phyloP scores from a whole-genome alignment of 2,888 invertebrate species.

The Steinernema scapterisci region DNA sequence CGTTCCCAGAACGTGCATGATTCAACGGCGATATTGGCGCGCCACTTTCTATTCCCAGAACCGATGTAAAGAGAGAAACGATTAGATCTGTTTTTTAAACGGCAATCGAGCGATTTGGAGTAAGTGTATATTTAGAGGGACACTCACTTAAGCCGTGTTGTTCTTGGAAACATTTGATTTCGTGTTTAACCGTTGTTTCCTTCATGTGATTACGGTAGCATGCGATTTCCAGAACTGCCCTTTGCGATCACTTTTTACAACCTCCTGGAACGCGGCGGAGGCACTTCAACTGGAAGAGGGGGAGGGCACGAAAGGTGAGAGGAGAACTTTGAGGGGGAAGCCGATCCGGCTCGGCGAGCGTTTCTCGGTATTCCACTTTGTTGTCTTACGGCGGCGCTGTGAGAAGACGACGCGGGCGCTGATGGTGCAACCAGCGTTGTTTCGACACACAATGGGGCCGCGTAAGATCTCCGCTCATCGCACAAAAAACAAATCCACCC shows the following conservation, averaged over 20 bases:
- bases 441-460: slow-evolving; percentile 20
- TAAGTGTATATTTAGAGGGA: too few species aligned
- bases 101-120: too few species aligned
- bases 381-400: slow-evolving; percentile 17
- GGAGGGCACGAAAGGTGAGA: slow-evolving; percentile 16
- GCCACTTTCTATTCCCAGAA: background rate
- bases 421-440: slow-evolving; percentile 1
- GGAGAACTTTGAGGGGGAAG: slow-evolving; percentile 31
- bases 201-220: too few species aligned
- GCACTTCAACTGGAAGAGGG: slow-evolving; percentile 16
- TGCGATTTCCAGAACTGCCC: too few species aligned
- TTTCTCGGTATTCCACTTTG: slow-evolving; percentile 31
- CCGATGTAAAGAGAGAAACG: background rate
- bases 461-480: slow-evolving; percentile 17
- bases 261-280: slow-evolving; percentile 13
- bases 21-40: background rate
- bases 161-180: too few species aligned
- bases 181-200: too few species aligned
- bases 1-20: slow-evolving; percentile 4
- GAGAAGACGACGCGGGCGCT: background rate
- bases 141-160: background rate
- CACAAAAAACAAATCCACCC: slow-evolving; percentile 33
- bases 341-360: slow-evolving; percentile 6
- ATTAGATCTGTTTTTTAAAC: too few species aligned
- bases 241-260: background rate